Evolutionary conservation across 1,140 invertebrate genomes (phyloP), one percentile per base, ranked within the genome.

Genomic region (Brachionus sp.): DNA sequence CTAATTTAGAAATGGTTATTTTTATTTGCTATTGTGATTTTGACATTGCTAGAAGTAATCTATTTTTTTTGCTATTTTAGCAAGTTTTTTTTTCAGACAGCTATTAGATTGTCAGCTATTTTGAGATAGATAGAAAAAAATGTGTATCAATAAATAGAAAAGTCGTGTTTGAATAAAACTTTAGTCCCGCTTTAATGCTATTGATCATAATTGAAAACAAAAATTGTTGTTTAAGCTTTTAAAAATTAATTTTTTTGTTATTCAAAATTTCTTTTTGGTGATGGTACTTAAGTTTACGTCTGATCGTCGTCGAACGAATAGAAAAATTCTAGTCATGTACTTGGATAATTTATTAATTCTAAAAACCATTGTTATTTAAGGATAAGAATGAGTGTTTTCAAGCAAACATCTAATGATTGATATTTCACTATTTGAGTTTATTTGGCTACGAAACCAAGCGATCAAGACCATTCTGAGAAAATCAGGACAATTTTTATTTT

Each of bases 401-500:
- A 57, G 7, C 50, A 57, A 57, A 57, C 50, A 57, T 57, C 50
- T 57, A 57, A 23, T 57, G 50, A 57, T 19, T 57, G 50, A 57
- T 57, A 57, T 57, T 57, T 66, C 12, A 10, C 33, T 66, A 33
- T 66, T 66, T 66, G 25, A 66, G 1, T 66, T 37, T 66, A 66
- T 66, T n/a, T 33, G 25, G 33, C 64, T 66, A 33, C 25, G 25
- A 66, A 33, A 66, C 64, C 25, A 66, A 66, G 33, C 64, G n/a
- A 33, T 13, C 64, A 66, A 33, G 64, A 66, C 25, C 25, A 66
- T n/a, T n/a, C 25, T 66, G 64, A 66, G 64, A 66, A 66, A 35
- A 66, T 66, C 64, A 66, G 64, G 64, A 66, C 64, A 66, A 66
- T 66, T 33, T 66, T 66, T 66, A 66, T 33, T 66, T 66, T 46